phyloP scores from a whole-genome alignment of 2,113 vertebrate species.

The Otus sunia region DNA sequence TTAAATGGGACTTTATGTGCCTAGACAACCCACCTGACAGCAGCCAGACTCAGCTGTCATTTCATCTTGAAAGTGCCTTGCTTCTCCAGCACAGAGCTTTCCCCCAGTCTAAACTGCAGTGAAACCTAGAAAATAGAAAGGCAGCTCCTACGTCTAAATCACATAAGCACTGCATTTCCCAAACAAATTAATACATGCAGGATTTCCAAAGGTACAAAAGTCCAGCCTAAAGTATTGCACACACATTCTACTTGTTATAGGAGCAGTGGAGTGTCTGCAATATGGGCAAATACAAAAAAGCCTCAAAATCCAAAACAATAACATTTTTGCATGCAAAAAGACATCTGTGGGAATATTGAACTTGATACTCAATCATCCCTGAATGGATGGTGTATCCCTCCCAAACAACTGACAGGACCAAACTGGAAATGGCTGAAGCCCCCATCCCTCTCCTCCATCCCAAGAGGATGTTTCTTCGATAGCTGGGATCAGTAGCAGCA shows the following conservation, averaged over 20 bases:
- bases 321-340: not conserved
- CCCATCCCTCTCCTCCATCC: not conserved
- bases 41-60: not conserved
- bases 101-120: not conserved
- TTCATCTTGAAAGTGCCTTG: not conserved
- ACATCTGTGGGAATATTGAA: not conserved
- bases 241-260: not conserved
- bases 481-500: constrained; percentile 8
- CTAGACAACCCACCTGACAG: not conserved
- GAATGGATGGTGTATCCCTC: not conserved
- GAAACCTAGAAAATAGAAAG: not conserved
- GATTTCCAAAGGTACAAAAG: not conserved
- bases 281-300: not conserved
- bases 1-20: not conserved
- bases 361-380: not conserved
- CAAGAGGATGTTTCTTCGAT: constrained; percentile 1
- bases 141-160: not conserved
- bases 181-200: not conserved
- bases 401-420: not conserved
- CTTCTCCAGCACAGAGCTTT: not conserved
- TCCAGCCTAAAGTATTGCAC: not conserved
- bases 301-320: not conserved
- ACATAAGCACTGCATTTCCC: not conserved
- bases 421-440: not conserved
- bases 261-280: not conserved